Evolutionary conservation across 2,888 invertebrate species (phyloP), one percentile per base, ranked within the genome.

Genomic region (Hemaris fuciformis): DNA sequence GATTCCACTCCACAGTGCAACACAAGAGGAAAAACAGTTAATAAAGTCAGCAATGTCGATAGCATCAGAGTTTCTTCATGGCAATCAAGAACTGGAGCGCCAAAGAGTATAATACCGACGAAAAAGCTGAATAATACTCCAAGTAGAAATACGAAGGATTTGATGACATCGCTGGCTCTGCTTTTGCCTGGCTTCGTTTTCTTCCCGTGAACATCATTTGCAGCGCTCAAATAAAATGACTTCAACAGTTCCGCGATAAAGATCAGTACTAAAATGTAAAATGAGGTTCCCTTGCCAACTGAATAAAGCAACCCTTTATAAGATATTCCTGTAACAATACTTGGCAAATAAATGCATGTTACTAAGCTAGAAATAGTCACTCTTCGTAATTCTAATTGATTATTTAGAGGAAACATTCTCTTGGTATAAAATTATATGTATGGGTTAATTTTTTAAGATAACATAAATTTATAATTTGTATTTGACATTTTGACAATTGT

Each of bases 41-140:
- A 81, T 23, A 93, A 81, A 0, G 94, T 94, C 61, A 96, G 77
- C 31, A 96, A 84, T 1, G 94, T 68, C 3, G 95, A 94, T 64
- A 96, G 89, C 93, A 95, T 94, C 23, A 95, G 86, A 0, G 96
- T 96, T 81, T 95, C 94, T 75, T 95, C 94, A 42, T 94, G 94
- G 63, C 94, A 91, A 7, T 93, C 93, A 46, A 94, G 79, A 4
- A 95, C 80, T 3, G 95, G 95, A 0, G 96, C 96, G 41, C 96
- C 96, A 70, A 96, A 95, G 57, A 96, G 72, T 57, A 96, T 93
- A 18, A 95, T 94, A 4, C 94, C 85, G 3, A 94, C 66, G 71
- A 95, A 95, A 76, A 94, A 95, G 61, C 93, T 75, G 42, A 89
- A 80, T 43, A 91, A 87, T 25, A 93, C 88, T 27, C 91, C 79